Conservation (phyloP, 2,888 invertebrate species). For the Ichneumoninae sp. region DNA sequence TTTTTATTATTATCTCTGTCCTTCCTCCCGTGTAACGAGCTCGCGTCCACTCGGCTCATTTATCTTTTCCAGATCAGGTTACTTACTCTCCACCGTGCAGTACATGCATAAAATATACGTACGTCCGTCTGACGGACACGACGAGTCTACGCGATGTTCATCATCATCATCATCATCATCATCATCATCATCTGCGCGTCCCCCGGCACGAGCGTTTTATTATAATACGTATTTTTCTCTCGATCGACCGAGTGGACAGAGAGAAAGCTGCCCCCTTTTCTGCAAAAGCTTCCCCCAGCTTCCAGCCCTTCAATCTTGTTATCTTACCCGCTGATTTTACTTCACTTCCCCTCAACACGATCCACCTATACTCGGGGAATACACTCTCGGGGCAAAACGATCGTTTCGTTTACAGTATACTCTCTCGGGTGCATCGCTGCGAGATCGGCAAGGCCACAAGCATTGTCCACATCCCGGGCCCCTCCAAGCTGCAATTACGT, state of each 20-base stretch:
- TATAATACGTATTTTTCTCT: conserved; percentile 21
- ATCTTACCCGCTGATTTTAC: neutral
- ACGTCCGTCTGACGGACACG: conserved; percentile 52
- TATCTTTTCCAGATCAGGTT: conserved; percentile 66
- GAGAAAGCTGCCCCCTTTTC: conserved; percentile 6
- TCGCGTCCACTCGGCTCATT: conserved; percentile 61
- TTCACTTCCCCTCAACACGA: conserved; percentile 6
- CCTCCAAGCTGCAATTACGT: conserved; percentile 55
- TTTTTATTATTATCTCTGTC: conserved; percentile 16
- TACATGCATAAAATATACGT: conserved; percentile 39
- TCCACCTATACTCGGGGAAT: conserved; percentile 9
- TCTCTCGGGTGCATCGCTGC: conserved; percentile 35
- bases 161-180: conserved; percentile 51
- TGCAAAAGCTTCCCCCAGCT: neutral
- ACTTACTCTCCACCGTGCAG: conserved; percentile 51
- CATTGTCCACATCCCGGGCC: conserved; percentile 34
- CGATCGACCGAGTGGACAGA: conserved; percentile 17
- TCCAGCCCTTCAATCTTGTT: neutral
- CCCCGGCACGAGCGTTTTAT: conserved; percentile 5
- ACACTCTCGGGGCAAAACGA: neutral
- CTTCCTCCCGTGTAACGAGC: conserved; percentile 52
- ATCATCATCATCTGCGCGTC: conserved; percentile 23
- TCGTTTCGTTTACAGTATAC: conserved; percentile 20
- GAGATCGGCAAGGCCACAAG: conserved; percentile 9
- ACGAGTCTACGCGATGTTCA: conserved; percentile 51